Evolutionary conservation across 2,113 vertebrate species (phyloP).

Genomic region (Oncorhynchus mykiss): DNA sequence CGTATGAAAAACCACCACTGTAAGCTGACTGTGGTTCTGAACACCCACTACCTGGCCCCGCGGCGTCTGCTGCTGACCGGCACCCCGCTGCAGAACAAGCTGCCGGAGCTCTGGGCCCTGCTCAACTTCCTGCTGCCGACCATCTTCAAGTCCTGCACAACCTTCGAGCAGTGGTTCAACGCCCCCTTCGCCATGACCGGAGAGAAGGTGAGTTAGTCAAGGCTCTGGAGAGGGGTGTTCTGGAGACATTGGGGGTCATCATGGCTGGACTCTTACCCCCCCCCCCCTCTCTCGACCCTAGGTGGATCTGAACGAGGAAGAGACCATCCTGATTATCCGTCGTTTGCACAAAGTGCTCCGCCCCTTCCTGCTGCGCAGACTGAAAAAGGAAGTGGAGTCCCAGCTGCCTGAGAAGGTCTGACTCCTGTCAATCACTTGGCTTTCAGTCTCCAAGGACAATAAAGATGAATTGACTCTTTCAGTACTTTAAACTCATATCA

Average conservation of each 20-base stretch:
- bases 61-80: constrained; percentile 91
- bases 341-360: constrained; percentile 95
- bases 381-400: constrained; percentile 96
- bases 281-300: constrained; percentile 37
- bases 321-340: constrained; percentile 96
- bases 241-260: constrained; percentile 79
- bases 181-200: constrained; percentile 97
- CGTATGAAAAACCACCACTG: constrained; percentile 99
- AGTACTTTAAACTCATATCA: neutral
- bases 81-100: constrained; percentile 94
- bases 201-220: constrained; percentile 83
- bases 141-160: constrained; percentile 98
- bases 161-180: constrained; percentile 99
- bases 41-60: constrained; percentile 95
- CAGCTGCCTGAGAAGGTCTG: constrained; percentile 93
- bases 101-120: constrained; percentile 95
- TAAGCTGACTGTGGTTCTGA: constrained; percentile 94
- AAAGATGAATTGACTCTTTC: neutral
- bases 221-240: neutral
- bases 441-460: too few species aligned
- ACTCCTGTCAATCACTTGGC: neutral
- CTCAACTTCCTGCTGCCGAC: constrained; percentile 97
- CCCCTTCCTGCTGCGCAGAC: constrained; percentile 90
- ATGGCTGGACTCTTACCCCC: neutral
- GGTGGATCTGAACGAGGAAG: constrained; percentile 97